Percentiles rank a stretch among this genome's conserved stretches.
Evolutionary conservation across 2,888 invertebrate genomes (phyloP).

Genomic region (Tubulanus polymorphus): DNA sequence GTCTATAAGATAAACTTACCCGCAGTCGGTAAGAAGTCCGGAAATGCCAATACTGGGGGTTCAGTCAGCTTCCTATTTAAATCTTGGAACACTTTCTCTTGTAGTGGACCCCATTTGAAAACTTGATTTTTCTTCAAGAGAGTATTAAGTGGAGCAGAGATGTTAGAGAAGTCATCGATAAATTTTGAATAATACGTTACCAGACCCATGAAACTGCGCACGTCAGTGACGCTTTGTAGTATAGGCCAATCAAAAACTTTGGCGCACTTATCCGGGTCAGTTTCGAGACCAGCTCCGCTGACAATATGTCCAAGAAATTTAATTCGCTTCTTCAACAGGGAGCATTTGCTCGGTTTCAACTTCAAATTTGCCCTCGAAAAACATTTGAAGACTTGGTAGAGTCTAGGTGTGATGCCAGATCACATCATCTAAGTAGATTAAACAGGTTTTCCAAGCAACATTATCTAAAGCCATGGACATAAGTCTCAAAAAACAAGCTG

Average conservation of each 20-base stretch:
- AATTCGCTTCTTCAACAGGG: constrained; percentile 4
- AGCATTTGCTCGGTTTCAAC: constrained; percentile 14
- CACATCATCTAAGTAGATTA: constrained; percentile 26
- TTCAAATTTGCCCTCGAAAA: background rate
- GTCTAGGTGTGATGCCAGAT: constrained; percentile 18
- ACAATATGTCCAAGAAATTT: constrained; percentile 10
- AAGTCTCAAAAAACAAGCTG: constrained; percentile 21
- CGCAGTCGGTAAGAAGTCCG: too few relatives aligned
- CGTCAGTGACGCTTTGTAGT: background rate
- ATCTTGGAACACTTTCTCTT: too few relatives aligned
- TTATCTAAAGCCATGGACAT: constrained; percentile 17
- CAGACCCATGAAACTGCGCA: background rate
- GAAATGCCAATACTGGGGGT: too few relatives aligned
- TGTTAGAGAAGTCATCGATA: background rate
- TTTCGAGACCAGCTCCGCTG: background rate
- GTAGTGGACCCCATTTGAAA: too few relatives aligned
- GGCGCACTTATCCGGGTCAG: background rate
- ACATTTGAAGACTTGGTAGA: constrained; percentile 5
- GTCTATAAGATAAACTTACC: too few relatives aligned
- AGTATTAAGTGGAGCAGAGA: too few relatives aligned
- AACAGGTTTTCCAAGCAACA: constrained; percentile 16
- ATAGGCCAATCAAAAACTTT: background rate
- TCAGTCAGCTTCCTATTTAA: too few relatives aligned
- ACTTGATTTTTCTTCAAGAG: too few relatives aligned
- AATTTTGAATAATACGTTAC: background rate